Conservation (phyloP, 2,797 vertebrate genomes). For the Lacerta agilis region DNA sequence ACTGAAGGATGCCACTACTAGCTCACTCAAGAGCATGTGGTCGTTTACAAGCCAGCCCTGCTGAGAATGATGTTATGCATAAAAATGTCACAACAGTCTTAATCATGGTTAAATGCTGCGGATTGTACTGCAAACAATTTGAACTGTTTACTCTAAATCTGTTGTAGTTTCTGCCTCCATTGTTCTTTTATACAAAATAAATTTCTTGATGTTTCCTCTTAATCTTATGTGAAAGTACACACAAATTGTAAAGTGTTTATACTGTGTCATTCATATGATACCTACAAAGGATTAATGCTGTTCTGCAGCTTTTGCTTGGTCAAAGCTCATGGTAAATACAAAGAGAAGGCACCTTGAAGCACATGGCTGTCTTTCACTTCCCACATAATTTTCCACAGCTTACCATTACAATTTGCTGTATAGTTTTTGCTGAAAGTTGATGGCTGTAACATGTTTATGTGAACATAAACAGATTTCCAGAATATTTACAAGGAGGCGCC, state of each 20-base stretch:
- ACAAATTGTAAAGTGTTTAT: constrained; percentile 80
- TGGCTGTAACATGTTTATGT: constrained; percentile 58
- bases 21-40: constrained; percentile 62
- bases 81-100: constrained; percentile 82
- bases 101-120: constrained; percentile 74
- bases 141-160: constrained; percentile 73
- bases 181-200: constrained; percentile 74
- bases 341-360: constrained; percentile 77
- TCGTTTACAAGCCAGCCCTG: constrained; percentile 50
- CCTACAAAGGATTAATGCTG: constrained; percentile 68
- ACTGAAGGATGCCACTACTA: constrained; percentile 55
- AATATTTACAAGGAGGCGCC: neutral
- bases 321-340: constrained; percentile 70
- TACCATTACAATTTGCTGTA: constrained; percentile 48
- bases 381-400: constrained; percentile 56
- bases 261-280: constrained; percentile 54
- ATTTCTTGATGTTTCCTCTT: constrained; percentile 74
- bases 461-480: constrained; percentile 49
- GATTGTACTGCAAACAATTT: constrained; percentile 73
- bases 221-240: constrained; percentile 77
- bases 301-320: constrained; percentile 67
- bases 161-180: constrained; percentile 74
- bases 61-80: constrained; percentile 67
- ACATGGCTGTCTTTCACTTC: constrained; percentile 73
- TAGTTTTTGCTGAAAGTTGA: constrained; percentile 47